These are phyloP conservation scores for Apeira syringaria DNA, from an alignment of 2,888 invertebrate genomes.

Conservation along the genomic window DNA sequence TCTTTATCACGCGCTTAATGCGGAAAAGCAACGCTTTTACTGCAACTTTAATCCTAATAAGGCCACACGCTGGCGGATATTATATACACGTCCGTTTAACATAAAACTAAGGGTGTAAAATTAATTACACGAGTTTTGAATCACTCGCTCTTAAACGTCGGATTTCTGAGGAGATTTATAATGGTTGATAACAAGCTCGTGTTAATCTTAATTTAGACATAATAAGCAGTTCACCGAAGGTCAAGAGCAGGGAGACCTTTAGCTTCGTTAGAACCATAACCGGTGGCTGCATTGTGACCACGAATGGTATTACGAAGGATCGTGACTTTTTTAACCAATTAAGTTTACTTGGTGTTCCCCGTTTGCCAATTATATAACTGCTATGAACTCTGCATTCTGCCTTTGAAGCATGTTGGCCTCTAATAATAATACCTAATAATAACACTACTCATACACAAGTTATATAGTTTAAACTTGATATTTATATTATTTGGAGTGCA, in stretches of 20 bases:
- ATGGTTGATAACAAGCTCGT: slow-evolving; percentile 32
- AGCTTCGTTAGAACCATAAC: slow-evolving; percentile 65
- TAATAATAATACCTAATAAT: too few relatives aligned
- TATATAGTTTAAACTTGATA: too few relatives aligned
- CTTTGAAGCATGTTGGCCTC: too few relatives aligned
- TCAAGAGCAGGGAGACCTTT: slow-evolving; percentile 53
- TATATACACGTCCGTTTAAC: slow-evolving; percentile 54
- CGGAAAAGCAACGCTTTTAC: slow-evolving; percentile 59
- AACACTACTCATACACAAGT: too few relatives aligned
- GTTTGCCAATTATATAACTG: slow-evolving; percentile 22
- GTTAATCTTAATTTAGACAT: slow-evolving; percentile 53
- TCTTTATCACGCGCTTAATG: slow-evolving; percentile 64
- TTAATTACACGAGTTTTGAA: slow-evolving; percentile 30
- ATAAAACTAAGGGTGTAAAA: slow-evolving; percentile 46
- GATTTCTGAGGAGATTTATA: slow-evolving; percentile 25
- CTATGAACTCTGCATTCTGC: too few relatives aligned
- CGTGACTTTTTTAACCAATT: slow-evolving; percentile 67
- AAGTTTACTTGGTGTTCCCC: slow-evolving; percentile 50
- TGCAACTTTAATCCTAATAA: slow-evolving; percentile 56
- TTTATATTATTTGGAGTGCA: too few relatives aligned
- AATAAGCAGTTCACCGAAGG: slow-evolving; percentile 55
- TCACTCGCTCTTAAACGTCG: not conserved
- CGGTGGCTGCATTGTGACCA: slow-evolving; percentile 57
- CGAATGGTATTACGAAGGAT: slow-evolving; percentile 57
- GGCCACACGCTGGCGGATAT: slow-evolving; percentile 52